Evolutionary conservation across 2,888 invertebrate species (phyloP), one percentile per base, ranked within the genome.

Genomic region (Ctenicera cuprea): DNA sequence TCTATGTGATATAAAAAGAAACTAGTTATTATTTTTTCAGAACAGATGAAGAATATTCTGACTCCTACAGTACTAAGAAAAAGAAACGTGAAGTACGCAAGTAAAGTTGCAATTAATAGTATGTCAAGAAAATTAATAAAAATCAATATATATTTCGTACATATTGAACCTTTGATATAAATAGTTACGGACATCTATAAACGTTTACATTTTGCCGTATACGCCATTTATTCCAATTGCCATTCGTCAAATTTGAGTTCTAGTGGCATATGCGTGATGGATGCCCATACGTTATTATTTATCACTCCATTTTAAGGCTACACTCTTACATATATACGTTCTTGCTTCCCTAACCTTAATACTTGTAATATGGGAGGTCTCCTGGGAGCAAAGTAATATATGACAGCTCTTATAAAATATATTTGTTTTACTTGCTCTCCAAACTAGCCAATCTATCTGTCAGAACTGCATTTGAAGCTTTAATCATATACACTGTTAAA

Each of bases 281-380:
- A 54, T 54, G 12, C 22, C 54, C 54, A 30, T 45, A 54, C 14
- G 8, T 14, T 54, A 54, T 54, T 54, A 54, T 30, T 54, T 54
- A 54, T 54, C n/a, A 54, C 30, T 14, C 50, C 20, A 50, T 50
- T 30, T 14, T 8, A n/a, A 54, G 30, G 12, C 54, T 33, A 16
- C 18, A 22, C 54, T 14, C 30, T 14, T 5, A 30, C 14, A 52
- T 26, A 43, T 43, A 16, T 16, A 45, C 8, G 33, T 54, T 54
- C n/a, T 33, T 22, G 50, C 20, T 50, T 50, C 22, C 12, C 8
- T 50, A 22, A 9, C 1, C n/a, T n/a, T 45, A 45, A 45, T 50
- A 50, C 9, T 2, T 50, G 18, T 48, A 48, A 22, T 22, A 22
- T 50, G 22, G 9, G n/a, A 50, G 8, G 8, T 22, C 3, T 4